phyloP scores from a whole-genome alignment of 2,113 vertebrate species.

The Eidolon helvum region DNA sequence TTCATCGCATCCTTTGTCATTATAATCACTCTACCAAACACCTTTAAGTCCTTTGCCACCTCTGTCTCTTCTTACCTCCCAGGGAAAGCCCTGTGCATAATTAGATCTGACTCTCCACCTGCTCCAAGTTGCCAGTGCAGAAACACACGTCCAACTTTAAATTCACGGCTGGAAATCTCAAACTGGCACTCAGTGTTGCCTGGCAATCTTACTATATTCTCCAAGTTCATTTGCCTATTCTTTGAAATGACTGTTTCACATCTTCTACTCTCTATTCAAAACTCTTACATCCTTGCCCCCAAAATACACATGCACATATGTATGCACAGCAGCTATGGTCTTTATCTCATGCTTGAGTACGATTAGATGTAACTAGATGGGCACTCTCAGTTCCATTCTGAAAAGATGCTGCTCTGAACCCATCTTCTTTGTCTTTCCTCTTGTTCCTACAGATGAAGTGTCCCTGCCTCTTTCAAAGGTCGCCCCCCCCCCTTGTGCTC shows the following conservation, averaged over 20 bases:
- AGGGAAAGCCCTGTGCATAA: not conserved
- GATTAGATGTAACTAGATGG: not conserved
- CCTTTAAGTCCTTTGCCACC: not conserved
- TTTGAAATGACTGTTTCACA: conserved; percentile 3
- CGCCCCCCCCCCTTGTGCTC: not conserved
- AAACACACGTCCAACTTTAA: not conserved
- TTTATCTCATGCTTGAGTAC: not conserved
- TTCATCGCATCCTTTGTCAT: not conserved
- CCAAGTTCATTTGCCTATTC: not conserved
- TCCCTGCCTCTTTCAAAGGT: not conserved
- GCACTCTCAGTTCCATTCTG: not conserved
- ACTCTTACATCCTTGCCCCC: not conserved
- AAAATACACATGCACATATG: not conserved
- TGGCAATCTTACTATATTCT: not conserved
- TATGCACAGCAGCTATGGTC: not conserved
- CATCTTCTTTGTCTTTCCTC: not conserved
- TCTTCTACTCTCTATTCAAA: conserved; percentile 12
- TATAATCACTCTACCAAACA: not conserved
- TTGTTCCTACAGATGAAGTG: not conserved
- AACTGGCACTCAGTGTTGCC: not conserved
- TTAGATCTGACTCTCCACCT: not conserved
- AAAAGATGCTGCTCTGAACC: not conserved
- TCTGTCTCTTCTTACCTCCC: not conserved
- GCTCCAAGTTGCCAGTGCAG: not conserved
- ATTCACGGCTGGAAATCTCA: not conserved